Evolutionary conservation across 2,113 vertebrate species (phyloP), one percentile per base, ranked within the genome.

Genomic region (Phyllopteryx taeniolatus): DNA sequence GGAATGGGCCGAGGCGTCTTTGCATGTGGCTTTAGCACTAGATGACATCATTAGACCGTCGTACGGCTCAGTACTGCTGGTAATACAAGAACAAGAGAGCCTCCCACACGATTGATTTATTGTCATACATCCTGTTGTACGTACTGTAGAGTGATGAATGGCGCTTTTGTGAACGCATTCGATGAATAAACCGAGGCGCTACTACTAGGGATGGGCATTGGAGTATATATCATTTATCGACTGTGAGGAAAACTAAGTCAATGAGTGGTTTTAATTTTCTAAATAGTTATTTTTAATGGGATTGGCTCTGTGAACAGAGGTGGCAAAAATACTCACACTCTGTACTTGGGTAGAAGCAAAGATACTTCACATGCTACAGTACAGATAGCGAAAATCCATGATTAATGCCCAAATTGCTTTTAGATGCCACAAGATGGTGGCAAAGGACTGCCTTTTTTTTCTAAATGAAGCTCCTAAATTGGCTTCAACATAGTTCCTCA

Each of bases 31-130:
- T 31, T 49, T 61, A 33, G 14, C 83, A 61, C 75, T 86, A 85
- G 87, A 89, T 89, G 79, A 82, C 82, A 77, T 85, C 83, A 83
- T 90, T 79, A 85, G 74, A 61, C 73, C 73, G 63, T 79, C 64
- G 47, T 66, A 59, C 72, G 73, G 77, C 71, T 65, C 61, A 78
- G 62, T 59, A 70, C 76, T 67, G 12, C 35, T 62, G 71, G 70
- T 54, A 66, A 10, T 10, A 2, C 6, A 54, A 0, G 46, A 61
- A 67, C 77, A 72, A 60, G 22, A 75, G 7, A 39, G 5, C 31
- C 31, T 33, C 17, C 31, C 31, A 17, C 6, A 3, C 31, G 2
- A 33, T 19, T 9, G 33, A 17, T 62, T 39, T 35, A 39, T 39
- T 35, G 8, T 39, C 33, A 62, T 62, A 19, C 4, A 8, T 4